phyloP scores from a whole-genome alignment of 2,888 invertebrate species.

The Thereva unica region DNA sequence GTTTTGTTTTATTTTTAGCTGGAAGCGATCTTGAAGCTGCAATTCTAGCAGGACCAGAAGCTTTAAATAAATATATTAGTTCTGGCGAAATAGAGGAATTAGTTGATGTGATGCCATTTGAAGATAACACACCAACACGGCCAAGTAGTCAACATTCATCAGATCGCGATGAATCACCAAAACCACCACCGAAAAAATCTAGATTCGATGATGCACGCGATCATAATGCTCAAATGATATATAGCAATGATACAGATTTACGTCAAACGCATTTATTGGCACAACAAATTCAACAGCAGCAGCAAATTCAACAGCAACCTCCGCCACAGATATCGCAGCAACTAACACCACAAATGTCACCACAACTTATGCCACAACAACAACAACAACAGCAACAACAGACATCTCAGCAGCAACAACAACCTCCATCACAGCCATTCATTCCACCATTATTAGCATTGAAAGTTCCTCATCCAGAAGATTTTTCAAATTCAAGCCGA shows the following conservation, averaged over 20 bases:
- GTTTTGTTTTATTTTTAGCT: slow-evolving; percentile 57
- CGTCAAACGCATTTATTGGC: not conserved
- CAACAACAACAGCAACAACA: slow-evolving; percentile 32
- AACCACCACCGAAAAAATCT: slow-evolving; percentile 53
- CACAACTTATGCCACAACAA: slow-evolving; percentile 6
- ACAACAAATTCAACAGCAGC: slow-evolving; percentile 7
- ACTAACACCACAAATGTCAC: slow-evolving; percentile 35
- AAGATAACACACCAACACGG: slow-evolving; percentile 55
- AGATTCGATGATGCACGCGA: slow-evolving; percentile 53
- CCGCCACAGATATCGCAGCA: slow-evolving; percentile 30
- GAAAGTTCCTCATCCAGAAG: slow-evolving; percentile 50
- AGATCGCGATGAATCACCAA: slow-evolving; percentile 45
- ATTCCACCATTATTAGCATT: slow-evolving; percentile 50
- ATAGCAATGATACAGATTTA: slow-evolving; percentile 38
- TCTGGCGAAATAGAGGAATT: slow-evolving; percentile 82
- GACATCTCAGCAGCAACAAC: slow-evolving; percentile 36
- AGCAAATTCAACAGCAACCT: not conserved
- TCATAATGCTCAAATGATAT: slow-evolving; percentile 55
- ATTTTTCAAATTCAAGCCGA: slow-evolving; percentile 26
- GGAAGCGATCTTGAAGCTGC: slow-evolving; percentile 77
- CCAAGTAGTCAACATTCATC: slow-evolving; percentile 50
- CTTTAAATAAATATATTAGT: slow-evolving; percentile 75
- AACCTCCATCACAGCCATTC: slow-evolving; percentile 48
- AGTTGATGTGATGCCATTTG: slow-evolving; percentile 75
- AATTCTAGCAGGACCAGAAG: slow-evolving; percentile 76